Evolutionary conservation across 1,140 invertebrate genomes (phyloP).

Genomic region (Cepaea nemoralis): DNA sequence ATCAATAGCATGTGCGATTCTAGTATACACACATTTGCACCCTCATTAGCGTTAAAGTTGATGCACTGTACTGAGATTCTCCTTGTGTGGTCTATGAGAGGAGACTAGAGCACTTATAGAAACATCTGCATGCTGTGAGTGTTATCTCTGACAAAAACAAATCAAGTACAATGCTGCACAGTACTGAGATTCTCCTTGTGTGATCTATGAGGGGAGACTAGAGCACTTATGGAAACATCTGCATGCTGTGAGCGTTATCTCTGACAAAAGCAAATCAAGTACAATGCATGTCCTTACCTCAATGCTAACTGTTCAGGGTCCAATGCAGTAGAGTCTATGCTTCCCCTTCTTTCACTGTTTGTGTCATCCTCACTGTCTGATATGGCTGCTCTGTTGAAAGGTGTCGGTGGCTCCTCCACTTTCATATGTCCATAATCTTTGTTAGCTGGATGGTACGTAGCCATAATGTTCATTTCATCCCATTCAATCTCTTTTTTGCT

Average conservation of each 20-base stretch:
- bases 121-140: too few species aligned
- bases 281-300: slow-evolving; percentile 73
- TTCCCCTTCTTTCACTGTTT: slow-evolving; percentile 56
- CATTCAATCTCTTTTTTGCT: slow-evolving; percentile 82
- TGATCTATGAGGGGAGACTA: too few species aligned
- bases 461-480: slow-evolving; percentile 99
- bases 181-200: too few species aligned
- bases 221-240: too few species aligned
- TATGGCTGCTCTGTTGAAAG: slow-evolving; percentile 85
- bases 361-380: slow-evolving; percentile 78
- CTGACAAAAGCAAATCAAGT: not conserved
- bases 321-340: slow-evolving; percentile 74
- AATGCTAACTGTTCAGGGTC: slow-evolving; percentile 82
- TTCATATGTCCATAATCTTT: slow-evolving; percentile 99
- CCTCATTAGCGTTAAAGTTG: too few species aligned
- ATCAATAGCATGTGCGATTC: too few species aligned
- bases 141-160: not conserved
- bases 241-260: too few species aligned
- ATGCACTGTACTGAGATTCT: too few species aligned
- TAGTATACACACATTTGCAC: too few species aligned
- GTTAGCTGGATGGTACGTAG: slow-evolving; percentile 95
- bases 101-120: too few species aligned
- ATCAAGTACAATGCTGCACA: not conserved
- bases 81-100: too few species aligned
- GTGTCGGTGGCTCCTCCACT: slow-evolving; percentile 96